phyloP scores from a whole-genome alignment of 2,113 vertebrate species.

The Pteruthius melanotis region DNA sequence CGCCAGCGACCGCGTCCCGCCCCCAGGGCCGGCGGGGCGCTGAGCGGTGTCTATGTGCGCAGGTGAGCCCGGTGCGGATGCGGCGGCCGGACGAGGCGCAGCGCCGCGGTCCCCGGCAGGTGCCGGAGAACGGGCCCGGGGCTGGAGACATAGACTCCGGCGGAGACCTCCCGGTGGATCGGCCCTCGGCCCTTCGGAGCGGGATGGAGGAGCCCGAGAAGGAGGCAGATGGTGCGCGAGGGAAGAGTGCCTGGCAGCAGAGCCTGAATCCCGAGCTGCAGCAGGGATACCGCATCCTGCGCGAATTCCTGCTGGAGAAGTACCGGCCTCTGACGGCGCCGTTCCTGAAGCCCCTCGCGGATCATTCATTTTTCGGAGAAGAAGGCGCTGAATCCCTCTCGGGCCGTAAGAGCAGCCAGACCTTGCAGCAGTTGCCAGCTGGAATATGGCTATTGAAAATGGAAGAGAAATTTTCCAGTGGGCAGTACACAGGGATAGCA shows the following conservation, averaged over 20 bases:
- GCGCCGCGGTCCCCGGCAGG: too few relatives aligned
- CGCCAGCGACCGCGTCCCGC: too few relatives aligned
- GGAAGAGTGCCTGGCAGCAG: slow-evolving; percentile 57
- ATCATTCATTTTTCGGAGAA: not conserved
- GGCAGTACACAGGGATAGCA: slow-evolving; percentile 85
- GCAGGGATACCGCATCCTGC: slow-evolving; percentile 88
- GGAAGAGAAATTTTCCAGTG: slow-evolving; percentile 85
- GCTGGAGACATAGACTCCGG: too few relatives aligned
- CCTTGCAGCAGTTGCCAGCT: not conserved
- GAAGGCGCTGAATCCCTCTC: not conserved
- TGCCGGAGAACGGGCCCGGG: too few relatives aligned
- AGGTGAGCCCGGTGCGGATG: too few relatives aligned
- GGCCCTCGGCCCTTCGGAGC: too few relatives aligned
- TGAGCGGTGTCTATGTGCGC: too few relatives aligned
- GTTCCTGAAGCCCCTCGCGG: slow-evolving; percentile 76
- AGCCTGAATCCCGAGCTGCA: slow-evolving; percentile 85
- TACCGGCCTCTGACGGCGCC: slow-evolving; percentile 83
- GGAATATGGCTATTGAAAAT: slow-evolving; percentile 85
- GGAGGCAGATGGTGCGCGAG: slow-evolving; percentile 5
- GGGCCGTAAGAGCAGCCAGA: not conserved
- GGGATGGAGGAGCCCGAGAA: not conserved
- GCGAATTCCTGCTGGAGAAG: slow-evolving; percentile 87
- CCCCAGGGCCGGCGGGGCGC: too few relatives aligned
- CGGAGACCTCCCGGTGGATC: too few relatives aligned
- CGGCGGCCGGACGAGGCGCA: too few relatives aligned